phyloP scores from a whole-genome alignment of 2,888 invertebrate genomes.

The Orthosia gracilis region DNA sequence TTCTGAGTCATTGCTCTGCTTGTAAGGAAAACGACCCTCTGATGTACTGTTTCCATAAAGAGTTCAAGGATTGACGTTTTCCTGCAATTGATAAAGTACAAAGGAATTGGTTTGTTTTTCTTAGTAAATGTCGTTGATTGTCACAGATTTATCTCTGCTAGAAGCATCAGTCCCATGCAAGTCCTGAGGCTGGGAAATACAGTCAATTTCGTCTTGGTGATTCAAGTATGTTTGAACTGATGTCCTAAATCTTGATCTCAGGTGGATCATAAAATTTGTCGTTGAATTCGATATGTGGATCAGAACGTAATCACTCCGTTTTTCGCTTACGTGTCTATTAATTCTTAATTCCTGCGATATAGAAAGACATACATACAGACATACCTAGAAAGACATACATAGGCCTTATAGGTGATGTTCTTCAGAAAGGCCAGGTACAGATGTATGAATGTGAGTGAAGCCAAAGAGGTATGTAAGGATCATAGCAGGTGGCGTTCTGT shows the following conservation, averaged over 20 bases:
- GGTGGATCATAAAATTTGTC: background rate
- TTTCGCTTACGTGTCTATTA: no score
- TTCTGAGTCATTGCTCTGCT: conserved; percentile 76
- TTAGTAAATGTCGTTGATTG: background rate
- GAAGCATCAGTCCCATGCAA: no score
- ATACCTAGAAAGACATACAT: no score
- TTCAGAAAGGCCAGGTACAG: no score
- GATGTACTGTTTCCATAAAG: conserved; percentile 18
- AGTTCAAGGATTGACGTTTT: conserved; percentile 43
- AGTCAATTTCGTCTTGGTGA: background rate
- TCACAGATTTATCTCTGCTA: background rate
- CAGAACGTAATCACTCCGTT: no score
- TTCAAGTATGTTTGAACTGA: background rate
- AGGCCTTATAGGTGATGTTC: no score
- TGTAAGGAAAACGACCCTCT: conserved; percentile 66
- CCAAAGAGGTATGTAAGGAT: no score
- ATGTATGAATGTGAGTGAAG: no score
- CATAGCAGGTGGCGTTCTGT: no score
- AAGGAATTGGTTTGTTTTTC: conserved; percentile 25
- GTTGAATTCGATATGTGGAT: background rate
- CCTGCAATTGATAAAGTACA: conserved; percentile 40
- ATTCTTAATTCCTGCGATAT: no score
- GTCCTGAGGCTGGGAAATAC: background rate
- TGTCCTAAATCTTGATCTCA: background rate
- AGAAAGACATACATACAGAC: no score